These are phyloP conservation scores for Phaethon lepturus DNA, from an alignment of 2,113 vertebrate genomes.

Conservation along the genomic window DNA sequence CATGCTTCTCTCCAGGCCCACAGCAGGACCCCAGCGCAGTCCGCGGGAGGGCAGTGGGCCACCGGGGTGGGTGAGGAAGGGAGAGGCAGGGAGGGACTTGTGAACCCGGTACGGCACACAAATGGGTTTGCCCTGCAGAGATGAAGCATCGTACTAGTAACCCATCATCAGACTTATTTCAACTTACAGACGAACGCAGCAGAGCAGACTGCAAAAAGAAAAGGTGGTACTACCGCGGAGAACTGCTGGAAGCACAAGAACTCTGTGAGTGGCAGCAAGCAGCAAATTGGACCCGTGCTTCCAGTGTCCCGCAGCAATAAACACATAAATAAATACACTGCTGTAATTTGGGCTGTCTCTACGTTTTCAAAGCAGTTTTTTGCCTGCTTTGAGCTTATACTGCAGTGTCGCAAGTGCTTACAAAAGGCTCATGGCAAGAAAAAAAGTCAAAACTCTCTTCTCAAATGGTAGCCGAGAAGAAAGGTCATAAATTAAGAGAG, in stretches of 20 bases:
- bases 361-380: not conserved
- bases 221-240: not conserved
- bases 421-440: not conserved
- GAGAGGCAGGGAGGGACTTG: not conserved
- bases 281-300: not conserved
- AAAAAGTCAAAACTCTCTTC: not conserved
- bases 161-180: not conserved
- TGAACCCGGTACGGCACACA: not conserved
- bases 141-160: not conserved
- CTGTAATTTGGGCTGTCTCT: not conserved
- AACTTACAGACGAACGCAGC: not conserved
- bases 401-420: not conserved
- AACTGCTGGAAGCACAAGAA: not conserved
- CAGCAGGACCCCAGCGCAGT: not conserved
- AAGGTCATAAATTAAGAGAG: not conserved
- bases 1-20: not conserved
- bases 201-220: not conserved
- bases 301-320: not conserved
- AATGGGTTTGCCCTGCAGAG: not conserved
- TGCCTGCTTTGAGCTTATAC: not conserved
- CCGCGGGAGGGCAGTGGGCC: not conserved
- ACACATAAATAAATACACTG: not conserved
- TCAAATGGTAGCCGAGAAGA: not conserved
- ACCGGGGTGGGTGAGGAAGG: not conserved
- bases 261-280: not conserved